Evolutionary conservation across 2,113 vertebrate species (phyloP).

Genomic region (Zosterops pallidus): DNA sequence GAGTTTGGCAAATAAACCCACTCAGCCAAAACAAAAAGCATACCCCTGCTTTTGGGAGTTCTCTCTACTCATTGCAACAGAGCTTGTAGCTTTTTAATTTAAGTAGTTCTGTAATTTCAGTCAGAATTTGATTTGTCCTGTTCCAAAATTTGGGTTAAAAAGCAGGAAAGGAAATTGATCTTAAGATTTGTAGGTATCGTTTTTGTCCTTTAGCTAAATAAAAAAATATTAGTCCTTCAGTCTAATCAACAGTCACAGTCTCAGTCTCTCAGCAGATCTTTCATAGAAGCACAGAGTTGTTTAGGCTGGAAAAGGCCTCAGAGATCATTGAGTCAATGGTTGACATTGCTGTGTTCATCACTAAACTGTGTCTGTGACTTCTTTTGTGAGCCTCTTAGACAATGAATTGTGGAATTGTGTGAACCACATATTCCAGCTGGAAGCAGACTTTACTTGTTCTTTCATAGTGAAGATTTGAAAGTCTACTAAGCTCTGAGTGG

Average conservation of each 20-base stretch:
- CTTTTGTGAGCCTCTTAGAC: not conserved
- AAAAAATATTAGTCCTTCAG: not conserved
- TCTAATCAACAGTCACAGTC: too few species aligned
- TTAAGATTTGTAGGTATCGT: not conserved
- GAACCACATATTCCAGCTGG: not conserved
- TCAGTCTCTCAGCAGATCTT: not conserved
- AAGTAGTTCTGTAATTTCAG: not conserved
- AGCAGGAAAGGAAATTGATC: not conserved
- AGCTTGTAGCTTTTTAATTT: not conserved
- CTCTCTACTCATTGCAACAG: not conserved
- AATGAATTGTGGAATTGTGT: not conserved
- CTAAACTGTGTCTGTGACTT: not conserved
- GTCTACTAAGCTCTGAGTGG: not conserved
- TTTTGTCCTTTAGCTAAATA: not conserved
- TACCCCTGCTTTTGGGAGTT: not conserved
- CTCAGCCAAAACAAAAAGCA: not conserved
- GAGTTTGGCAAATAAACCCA: not conserved
- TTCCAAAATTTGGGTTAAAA: not conserved
- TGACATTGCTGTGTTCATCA: not conserved
- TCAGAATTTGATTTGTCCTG: not conserved
- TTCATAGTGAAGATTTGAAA: not conserved
- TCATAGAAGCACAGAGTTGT: not conserved
- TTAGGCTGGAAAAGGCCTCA: not conserved
- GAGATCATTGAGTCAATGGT: not conserved
- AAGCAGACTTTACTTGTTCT: not conserved